A percentile compares a stretch with the other conserved stretches of the same genome.
Evolutionary conservation across 2,797 vertebrate species (phyloP).

Genomic region (Adrianichthys oophorus): DNA sequence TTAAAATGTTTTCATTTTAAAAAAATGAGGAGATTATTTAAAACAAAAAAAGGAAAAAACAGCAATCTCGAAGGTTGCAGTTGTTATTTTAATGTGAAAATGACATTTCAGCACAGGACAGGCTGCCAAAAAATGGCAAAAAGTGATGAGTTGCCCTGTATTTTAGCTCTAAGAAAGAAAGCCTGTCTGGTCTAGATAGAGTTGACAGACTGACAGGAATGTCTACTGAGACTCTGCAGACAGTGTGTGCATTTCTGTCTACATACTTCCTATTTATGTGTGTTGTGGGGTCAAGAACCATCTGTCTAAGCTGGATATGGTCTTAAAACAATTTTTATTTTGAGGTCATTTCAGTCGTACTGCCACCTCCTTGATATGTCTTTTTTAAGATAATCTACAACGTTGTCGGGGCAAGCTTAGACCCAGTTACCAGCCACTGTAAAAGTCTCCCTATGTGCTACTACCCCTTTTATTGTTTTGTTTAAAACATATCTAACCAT

Average conservation of each 20-base stretch:
- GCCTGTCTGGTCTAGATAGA: slow-evolving; percentile 59
- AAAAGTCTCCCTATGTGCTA: no score
- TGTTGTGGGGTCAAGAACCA: slow-evolving; percentile 10
- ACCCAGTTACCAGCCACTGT: no score
- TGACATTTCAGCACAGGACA: slow-evolving; percentile 41
- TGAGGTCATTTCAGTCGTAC: no score
- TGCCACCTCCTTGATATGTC: no score
- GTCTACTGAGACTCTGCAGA: slow-evolving; percentile 46
- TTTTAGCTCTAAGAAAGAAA: slow-evolving; percentile 40
- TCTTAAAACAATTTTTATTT: neutral
- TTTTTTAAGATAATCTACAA: no score
- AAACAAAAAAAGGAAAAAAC: slow-evolving; percentile 25
- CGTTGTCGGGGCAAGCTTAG: no score
- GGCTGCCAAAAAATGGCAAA: slow-evolving; percentile 53
- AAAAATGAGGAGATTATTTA: no score
- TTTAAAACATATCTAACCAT: no score
- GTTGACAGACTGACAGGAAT: slow-evolving; percentile 59
- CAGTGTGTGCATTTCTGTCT: slow-evolving; percentile 15
- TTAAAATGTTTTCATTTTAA: no score
- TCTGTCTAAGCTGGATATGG: slow-evolving; percentile 7
- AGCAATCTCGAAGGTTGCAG: slow-evolving; percentile 26
- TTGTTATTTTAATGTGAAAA: slow-evolving; percentile 22
- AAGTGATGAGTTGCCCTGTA: slow-evolving; percentile 70
- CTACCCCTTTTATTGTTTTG: no score
- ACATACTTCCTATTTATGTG: slow-evolving; percentile 1